Evolutionary conservation across 2,888 invertebrate genomes (phyloP).

Genomic region (Sesia apiformis): DNA sequence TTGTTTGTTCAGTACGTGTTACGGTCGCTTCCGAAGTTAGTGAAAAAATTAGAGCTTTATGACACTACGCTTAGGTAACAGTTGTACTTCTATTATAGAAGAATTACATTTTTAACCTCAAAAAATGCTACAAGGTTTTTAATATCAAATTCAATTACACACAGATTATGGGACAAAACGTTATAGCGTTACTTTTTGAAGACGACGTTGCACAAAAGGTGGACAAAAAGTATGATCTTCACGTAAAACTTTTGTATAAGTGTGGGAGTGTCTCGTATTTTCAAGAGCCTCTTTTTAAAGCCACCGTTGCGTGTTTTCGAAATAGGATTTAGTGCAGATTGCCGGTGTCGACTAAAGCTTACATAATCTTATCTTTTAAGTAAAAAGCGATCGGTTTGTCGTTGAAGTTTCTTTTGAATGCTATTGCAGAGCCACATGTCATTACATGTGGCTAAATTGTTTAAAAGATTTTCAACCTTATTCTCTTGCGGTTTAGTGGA

Average conservation of each 20-base stretch:
- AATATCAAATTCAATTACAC: constrained; percentile 37
- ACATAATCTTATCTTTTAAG: constrained; percentile 54
- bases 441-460: constrained; percentile 4
- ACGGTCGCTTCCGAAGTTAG: constrained; percentile 50
- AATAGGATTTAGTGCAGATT: constrained; percentile 65
- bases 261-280: constrained; percentile 53
- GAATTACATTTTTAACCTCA: neutral
- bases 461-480: constrained; percentile 15
- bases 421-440: constrained; percentile 45
- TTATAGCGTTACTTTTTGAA: constrained; percentile 12
- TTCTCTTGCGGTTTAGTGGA: neutral
- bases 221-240: constrained; percentile 41
- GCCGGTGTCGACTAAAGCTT: constrained; percentile 34
- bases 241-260: constrained; percentile 48
- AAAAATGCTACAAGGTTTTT: constrained; percentile 18
- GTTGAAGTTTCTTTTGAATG: constrained; percentile 35
- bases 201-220: constrained; percentile 39
- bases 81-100: neutral
- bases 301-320: constrained; percentile 64
- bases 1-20: constrained; percentile 68
- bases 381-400: constrained; percentile 42
- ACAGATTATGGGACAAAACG: neutral
- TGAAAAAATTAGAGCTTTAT: constrained; percentile 23
- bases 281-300: constrained; percentile 48
- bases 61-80: neutral